Base-by-base conservation (phyloP, 2,113 vertebrate genomes). In the Oryzias woworae region DNA sequence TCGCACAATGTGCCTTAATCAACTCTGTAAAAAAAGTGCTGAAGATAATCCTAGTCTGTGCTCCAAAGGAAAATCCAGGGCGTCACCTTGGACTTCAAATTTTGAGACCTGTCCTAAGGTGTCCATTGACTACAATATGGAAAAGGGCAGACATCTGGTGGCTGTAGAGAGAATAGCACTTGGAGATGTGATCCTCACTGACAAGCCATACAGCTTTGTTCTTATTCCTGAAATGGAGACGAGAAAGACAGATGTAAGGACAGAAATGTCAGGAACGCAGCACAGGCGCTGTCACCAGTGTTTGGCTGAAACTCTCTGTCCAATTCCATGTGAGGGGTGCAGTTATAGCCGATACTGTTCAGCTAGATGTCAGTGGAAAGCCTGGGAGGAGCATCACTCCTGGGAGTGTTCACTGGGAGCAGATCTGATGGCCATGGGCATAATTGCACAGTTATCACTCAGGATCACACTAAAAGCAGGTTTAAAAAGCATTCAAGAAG, bases 261-360 rank as follows among this genome's bases (percentile, higher is more conserved):
- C 56, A 24, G 41, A 23, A 17, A 49, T 17, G 24, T 8, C 90
- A 60, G 87, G 90, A 58, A 89, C 51, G 0, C 88, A 93, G 50
- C 91, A 93, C 45, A 86, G 91, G 49, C 86, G 92, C 60, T 99
- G 97, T 80, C 97, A 98, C 85, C 81, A 41, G 62, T 99, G 96
- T 65, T 82, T 98, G 84, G 71, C 66, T 53, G 88, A 85, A 28
- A 88, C 92, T 0, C 18, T 90, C 52, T 83, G 90, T 64, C 77
- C 82, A 0, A 68, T 97, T 63, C 94, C 95, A 0, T 99, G 97
- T 53, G 62, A 17, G 0, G 78, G 88, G 0, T 99, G 97, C 60
- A 95, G 94, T 58, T 97, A 95, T 4, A 90, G 92, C 28, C 91
- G 87, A 23, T 99, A 97, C 71, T 99, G 97, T 71, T 92, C 93